Evolutionary conservation across 1,140 invertebrate genomes (phyloP).

Genomic region (Drosophila leontia): DNA sequence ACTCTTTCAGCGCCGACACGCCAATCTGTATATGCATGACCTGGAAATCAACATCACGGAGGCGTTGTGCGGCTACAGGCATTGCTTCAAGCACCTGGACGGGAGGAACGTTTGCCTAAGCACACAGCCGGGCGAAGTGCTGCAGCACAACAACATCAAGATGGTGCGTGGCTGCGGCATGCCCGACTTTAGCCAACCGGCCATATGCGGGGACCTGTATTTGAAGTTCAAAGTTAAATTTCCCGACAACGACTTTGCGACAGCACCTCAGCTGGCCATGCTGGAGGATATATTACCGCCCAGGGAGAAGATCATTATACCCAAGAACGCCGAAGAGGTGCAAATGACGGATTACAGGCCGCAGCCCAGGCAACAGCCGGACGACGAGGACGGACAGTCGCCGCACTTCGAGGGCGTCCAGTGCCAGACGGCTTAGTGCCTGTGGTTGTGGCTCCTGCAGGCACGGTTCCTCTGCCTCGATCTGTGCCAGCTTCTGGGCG

Average conservation of each 20-base stretch:
- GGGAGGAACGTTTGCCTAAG: constrained; percentile 91
- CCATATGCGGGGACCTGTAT: constrained; percentile 94
- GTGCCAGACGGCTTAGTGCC: constrained; percentile 78
- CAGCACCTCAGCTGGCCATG: constrained; percentile 88
- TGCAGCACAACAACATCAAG: constrained; percentile 91
- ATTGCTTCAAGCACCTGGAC: constrained; percentile 94
- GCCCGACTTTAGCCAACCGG: constrained; percentile 93
- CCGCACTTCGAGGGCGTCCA: constrained; percentile 76
- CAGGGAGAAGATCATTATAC: constrained; percentile 88
- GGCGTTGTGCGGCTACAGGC: constrained; percentile 94
- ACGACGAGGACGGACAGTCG: constrained; percentile 71
- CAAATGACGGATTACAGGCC: constrained; percentile 91
- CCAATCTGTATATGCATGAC: constrained; percentile 91
- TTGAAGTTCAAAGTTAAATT: constrained; percentile 94
- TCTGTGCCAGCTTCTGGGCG: constrained; percentile 49
- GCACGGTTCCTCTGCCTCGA: constrained; percentile 55
- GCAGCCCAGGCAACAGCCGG: constrained; percentile 85
- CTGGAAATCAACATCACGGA: constrained; percentile 91
- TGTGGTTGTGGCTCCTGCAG: constrained; percentile 71
- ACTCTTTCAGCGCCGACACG: constrained; percentile 90
- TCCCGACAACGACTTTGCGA: constrained; percentile 92
- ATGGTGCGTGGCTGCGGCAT: constrained; percentile 94
- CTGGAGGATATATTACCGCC: constrained; percentile 90
- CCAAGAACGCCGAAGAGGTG: constrained; percentile 93
- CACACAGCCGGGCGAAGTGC: constrained; percentile 90